Base-by-base conservation (phyloP, 2,797 vertebrate species). In the Podarcis siculus region DNA sequence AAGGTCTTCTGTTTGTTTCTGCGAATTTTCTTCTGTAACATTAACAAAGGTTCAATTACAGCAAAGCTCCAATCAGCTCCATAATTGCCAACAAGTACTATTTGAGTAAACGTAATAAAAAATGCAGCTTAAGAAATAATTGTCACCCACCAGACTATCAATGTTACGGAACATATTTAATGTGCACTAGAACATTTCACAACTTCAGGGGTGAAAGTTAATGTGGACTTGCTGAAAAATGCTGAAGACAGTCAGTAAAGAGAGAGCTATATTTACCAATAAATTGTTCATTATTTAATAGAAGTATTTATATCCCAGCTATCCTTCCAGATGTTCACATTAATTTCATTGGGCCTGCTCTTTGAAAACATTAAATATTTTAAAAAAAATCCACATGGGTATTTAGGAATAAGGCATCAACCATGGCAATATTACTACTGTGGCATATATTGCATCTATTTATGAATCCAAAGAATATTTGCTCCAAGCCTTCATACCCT, bases 1-100 rank as follows among this genome's bases (percentile, higher is more conserved):
- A 87, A 99, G 90, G 92, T 99, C 98, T 88, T 99, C 99, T 0
- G 96, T 95, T 91, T 98, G 98, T 91, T 98, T 98, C 93, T 98
- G 97, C 39, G 96, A 92, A 66, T 96, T 98, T 95, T 99, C 98
- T 94, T 99, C 99, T 99, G 97, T 32, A 97, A 97, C 0, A 92
- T 87, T 82, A 30, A 96, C 95, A 92, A 87, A 35, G 42, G 86
- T 84, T 0, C 1, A 19, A 76, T 85, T 93, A 95, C 86, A 93
- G 49, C 17, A 90, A 32, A 42, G 0, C 0, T 0, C 42, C 21
- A 83, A 69, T 6, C 8, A 83, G 6, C 55, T 49, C 4, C 35
- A 55, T 12, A 83, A n/a, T 13, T 86, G 61, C 30, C 12, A 23
- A 73, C 32, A 67, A 84, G n/a, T 6, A n/a, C 10, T 32, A 45